These are phyloP conservation scores for Prunella strophiata DNA, from an alignment of 2,797 vertebrate genomes.

Conservation along the genomic window DNA sequence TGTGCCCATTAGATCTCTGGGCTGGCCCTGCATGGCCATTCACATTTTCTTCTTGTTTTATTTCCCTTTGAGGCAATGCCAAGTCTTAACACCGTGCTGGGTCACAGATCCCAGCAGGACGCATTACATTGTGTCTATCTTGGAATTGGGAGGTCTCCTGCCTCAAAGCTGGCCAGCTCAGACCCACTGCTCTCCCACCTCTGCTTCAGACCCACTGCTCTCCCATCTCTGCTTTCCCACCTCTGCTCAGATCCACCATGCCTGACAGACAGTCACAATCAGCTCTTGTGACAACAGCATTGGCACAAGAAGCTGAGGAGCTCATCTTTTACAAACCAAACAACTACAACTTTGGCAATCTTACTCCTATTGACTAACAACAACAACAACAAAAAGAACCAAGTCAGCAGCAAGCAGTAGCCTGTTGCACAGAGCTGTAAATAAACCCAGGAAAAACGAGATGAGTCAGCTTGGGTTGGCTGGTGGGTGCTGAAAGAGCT, in stretches of 20 bases:
- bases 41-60: background rate
- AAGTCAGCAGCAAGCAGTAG: background rate
- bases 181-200: background rate
- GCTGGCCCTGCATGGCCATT: background rate
- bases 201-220: background rate
- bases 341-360: background rate
- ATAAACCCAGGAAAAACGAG: background rate
- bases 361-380: background rate
- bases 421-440: background rate
- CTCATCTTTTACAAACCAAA: background rate
- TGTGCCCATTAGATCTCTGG: background rate
- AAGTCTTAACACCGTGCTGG: background rate
- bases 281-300: background rate
- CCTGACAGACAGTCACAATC: background rate
- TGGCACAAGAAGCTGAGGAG: background rate
- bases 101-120: background rate
- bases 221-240: background rate
- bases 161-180: background rate
- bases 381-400: background rate
- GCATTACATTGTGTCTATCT: background rate
- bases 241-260: fast-evolving
- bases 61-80: background rate
- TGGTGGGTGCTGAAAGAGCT: background rate
- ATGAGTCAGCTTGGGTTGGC: background rate
- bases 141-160: background rate